Percentiles rank a stretch among this genome's conserved stretches.
Evolutionary conservation across 2,888 invertebrate genomes (phyloP).

Genomic region (Baronia brevicornis): DNA sequence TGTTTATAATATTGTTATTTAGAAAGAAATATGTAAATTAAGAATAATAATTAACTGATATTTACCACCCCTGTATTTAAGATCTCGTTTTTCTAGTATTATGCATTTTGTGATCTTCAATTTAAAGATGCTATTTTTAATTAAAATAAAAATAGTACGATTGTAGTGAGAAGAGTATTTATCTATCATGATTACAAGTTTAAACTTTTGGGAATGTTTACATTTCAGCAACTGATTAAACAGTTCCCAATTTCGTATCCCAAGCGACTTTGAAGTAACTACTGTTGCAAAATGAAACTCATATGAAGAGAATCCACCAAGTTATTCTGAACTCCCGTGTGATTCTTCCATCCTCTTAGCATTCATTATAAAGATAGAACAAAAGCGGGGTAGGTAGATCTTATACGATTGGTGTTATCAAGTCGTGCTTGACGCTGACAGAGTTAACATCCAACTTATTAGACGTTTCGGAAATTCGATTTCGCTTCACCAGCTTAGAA

Average conservation of each 20-base stretch:
- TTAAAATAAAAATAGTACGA: too few species aligned
- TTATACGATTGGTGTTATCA: conserved; percentile 42
- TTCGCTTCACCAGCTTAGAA: conserved; percentile 62
- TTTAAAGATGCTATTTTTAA: too few species aligned
- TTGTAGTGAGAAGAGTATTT: conserved; percentile 17
- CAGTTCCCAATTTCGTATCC: conserved; percentile 56
- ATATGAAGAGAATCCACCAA: conserved; percentile 38
- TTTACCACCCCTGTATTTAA: too few species aligned
- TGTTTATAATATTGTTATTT: too few species aligned
- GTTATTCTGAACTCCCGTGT: conserved; percentile 34
- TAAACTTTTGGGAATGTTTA: conserved; percentile 14
- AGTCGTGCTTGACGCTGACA: conserved; percentile 56
- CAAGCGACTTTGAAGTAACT: conserved; percentile 48
- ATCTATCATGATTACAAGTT: conserved; percentile 14
- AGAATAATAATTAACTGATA: too few species aligned
- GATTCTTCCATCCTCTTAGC: conserved; percentile 21
- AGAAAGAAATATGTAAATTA: too few species aligned
- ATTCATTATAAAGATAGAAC: conserved; percentile 23
- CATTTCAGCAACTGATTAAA: conserved; percentile 45
- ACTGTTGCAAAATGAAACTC: conserved; percentile 57
- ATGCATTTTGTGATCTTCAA: too few species aligned
- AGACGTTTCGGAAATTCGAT: conserved; percentile 74
- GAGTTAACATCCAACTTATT: conserved; percentile 74
- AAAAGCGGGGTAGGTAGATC: conserved; percentile 30
- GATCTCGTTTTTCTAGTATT: too few species aligned